Evolutionary conservation across 2,888 invertebrate genomes (phyloP), one percentile per base, ranked within the genome.

Genomic region (Oscheius myriophilus): DNA sequence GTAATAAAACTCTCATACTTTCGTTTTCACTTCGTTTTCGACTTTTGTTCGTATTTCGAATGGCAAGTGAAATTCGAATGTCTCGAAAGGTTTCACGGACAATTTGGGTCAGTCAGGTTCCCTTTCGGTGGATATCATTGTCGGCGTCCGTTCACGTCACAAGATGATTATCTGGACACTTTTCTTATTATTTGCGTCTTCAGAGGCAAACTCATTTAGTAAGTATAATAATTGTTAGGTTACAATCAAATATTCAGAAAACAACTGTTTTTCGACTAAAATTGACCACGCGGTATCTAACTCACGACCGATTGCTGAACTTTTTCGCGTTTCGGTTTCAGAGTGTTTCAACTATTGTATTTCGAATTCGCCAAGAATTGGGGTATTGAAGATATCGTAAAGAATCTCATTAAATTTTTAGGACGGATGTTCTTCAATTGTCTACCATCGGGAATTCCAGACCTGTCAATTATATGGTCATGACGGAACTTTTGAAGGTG

Each of bases 291-390:
- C 80, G 0, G 65, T 82, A 9, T 82, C 82, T 0, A 78, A 80
- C 42, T 69, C 80, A 14, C 69, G 71, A n/a, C 73, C 83, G 4
- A 72, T 82, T 14, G 82, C 82, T 18, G 82, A 83, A 65, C 42
- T 83, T 23, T 83, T 78, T 64, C 73, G 77, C 33, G 80, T 82
- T 1, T 76, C 75, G 0, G 73, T 79, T 0, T 74, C 75, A 45
- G 83, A 83, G 61, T 83, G 83, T 57, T 66, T 83, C 45, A 80
- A 80, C 39, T 82, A 81, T 55, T 83, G 83, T 54, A 75, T 83
- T 16, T 69, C 73, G 11, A 75, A 78, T 54, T 70, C 80, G 1
- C 79, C 76, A 11, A 72, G 71, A 39, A 67, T 67, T 43, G 83
- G 82, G 21, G 82, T 81, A 67, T 25, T 54, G 11, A 52, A 42